Evolutionary conservation across 53 echinoderm and acorn worm genomes (phyloP), one percentile per base, ranked within the genome.

Genomic region (Paracentrotus lividus): DNA sequence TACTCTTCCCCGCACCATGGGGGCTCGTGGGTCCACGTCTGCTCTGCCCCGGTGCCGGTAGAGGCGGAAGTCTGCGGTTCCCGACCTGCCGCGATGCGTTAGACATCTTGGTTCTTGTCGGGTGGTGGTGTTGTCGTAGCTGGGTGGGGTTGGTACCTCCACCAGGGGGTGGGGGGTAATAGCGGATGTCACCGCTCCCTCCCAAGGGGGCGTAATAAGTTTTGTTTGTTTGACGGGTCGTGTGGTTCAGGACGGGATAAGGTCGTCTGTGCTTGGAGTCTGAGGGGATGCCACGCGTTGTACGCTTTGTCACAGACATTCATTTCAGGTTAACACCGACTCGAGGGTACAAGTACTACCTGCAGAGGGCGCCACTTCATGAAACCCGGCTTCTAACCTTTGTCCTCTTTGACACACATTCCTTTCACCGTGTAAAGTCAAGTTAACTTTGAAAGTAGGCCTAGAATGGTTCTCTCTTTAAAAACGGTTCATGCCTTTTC

Each of bases 21-120:
- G 96, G 94, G 55, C 94, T 94, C 27, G 84, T 81, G 0, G 96
- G 51, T 16, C 31, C 18, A 21, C 91, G 76, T 36, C 89, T 61
- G 34, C 89, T 68, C 23, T 95, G 76, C 12, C 91, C 92, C 86
- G 94, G 90, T 18, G 93, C 93, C 18, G 97, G 96, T 12, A 98
- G 94, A 23, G 98, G 98, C 21, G 98, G 98, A 29, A 98, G 89
- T 40, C 97, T 84, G 26, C 98, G 90, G 77, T 85, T 97, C 8
- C 97, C 96, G 32, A 95, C 94, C 84, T 97, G 98, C 26, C 96
- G 93, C 45, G 93, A 94, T n/a, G 98, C 95, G 51, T 96, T 97
- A 42, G 98, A 95, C 98, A 98, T 98, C 76, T 94, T 97, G 13
- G 8, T 61, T 31, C 67, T 49, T 3, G 81, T 43, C 49, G 54